Base-by-base conservation (phyloP, 1,140 invertebrate genomes). In the Drosophila pachea region DNA sequence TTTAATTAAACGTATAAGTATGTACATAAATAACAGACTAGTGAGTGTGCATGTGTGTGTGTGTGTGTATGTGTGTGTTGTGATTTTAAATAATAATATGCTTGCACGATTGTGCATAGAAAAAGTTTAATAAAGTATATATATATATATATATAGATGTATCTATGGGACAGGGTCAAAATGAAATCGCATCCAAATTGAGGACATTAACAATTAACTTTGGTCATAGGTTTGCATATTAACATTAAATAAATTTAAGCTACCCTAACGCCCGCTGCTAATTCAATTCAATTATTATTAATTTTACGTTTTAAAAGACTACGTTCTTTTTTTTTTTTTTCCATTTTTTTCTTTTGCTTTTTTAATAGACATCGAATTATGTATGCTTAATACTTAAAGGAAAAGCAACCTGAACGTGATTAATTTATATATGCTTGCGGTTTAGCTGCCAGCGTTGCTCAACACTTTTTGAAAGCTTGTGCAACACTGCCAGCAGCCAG, bases 21-120 rank as follows among this genome's bases (percentile, higher is more conserved):
- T 82, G 62, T 83, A 83, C 78, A 82, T 84, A 82, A 82, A 86
- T 84, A 84, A 84, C 79, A 84, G 79, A 84, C 79, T 84, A 84
- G 79, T 84, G 81, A 76, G 73, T 73, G 72, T 74, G 78, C 76
- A 62, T 74, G 53, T 70, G 38, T 73, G 14, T 70, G 12, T 56
- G 14, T 75, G 68, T 76, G 73, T 70, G 32, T 61, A 49, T 55
- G n/a, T 68, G 61, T 58, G 40, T 31, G 50, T 66, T 65, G 35
- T 45, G 62, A 22, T 53, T 69, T 67, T 69, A 64, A 54, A 84
- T 84, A 76, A 64, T 66, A 83, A 75, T 64, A 75, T 63, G 64
- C 49, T 68, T 73, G 78, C 64, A 64, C 53, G 62, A 62, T 48
- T 63, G 60, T 63, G 68, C 76, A 50, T 36, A 67, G 14, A 68